Conservation (phyloP, 2,888 invertebrate species). For the Aphidius colemani region DNA sequence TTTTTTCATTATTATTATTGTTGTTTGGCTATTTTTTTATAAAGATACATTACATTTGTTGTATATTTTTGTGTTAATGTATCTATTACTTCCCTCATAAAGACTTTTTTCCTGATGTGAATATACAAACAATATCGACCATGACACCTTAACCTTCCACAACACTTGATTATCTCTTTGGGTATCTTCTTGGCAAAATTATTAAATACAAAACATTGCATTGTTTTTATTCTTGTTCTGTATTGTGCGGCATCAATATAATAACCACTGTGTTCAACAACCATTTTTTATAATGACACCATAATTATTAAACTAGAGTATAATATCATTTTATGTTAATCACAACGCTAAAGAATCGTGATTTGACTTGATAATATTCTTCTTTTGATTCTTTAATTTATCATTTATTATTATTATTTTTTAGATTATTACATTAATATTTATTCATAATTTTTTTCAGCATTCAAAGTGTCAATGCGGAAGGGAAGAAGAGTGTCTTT, state of each 20-base stretch:
- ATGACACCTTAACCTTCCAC: conserved; percentile 55
- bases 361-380: conserved; percentile 16
- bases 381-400: conserved; percentile 5
- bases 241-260: conserved; percentile 35
- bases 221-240: conserved; percentile 38
- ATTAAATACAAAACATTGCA: conserved; percentile 33
- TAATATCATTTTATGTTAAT: conserved; percentile 10
- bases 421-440: not conserved
- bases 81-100: too few relatives aligned
- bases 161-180: conserved; percentile 43
- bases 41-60: conserved; percentile 5
- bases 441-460: conserved; percentile 3
- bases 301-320: conserved; percentile 51
- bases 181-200: not conserved
- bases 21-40: not conserved
- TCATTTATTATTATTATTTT: conserved; percentile 10
- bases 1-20: conserved; percentile 20
- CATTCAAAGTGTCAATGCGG: conserved; percentile 29
- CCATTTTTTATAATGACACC: conserved; percentile 46
- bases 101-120: conserved; percentile 18
- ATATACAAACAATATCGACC: conserved; percentile 51
- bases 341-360: conserved; percentile 1
- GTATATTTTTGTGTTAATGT: not conserved
- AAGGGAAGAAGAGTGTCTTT: conserved; percentile 28
- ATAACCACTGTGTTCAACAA: conserved; percentile 31